phyloP scores from a whole-genome alignment of 2,888 invertebrate genomes.

The Drosophila mettleri region DNA sequence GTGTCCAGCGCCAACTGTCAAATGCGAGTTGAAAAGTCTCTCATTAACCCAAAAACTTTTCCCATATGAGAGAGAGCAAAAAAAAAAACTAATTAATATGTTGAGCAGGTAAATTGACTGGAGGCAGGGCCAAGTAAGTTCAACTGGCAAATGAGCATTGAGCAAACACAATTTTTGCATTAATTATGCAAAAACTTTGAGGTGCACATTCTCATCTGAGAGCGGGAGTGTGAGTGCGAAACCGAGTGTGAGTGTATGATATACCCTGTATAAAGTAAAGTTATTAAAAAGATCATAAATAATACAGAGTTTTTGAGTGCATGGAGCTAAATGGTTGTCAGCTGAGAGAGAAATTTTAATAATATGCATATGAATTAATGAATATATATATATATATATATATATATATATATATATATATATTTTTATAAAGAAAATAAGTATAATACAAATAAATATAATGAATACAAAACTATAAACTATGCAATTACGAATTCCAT shows the following conservation, averaged over 20 bases:
- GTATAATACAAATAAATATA: neutral
- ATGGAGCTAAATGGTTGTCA: neutral
- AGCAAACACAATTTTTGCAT: constrained; percentile 66
- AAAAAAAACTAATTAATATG: constrained; percentile 77
- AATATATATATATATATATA: neutral
- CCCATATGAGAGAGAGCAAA: constrained; percentile 7
- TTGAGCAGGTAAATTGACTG: constrained; percentile 55
- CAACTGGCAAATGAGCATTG: constrained; percentile 51
- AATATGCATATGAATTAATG: neutral
- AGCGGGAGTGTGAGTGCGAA: neutral
- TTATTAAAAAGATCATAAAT: constrained; percentile 1
- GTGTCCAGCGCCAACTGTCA: constrained; percentile 38
- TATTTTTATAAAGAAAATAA: neutral
- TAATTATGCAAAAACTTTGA: constrained; percentile 74
- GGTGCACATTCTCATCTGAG: constrained; percentile 38
- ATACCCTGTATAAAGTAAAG: constrained; percentile 21
- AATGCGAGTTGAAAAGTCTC: constrained; percentile 40
- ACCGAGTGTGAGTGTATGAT: constrained; percentile 1
- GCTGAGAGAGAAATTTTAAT: neutral
- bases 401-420: too few relatives aligned
- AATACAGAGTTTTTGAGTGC: neutral
- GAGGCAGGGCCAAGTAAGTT: constrained; percentile 38
- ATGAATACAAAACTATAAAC: too few relatives aligned
- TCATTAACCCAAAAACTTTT: constrained; percentile 68
- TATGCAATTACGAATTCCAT: too few relatives aligned